A percentile compares a stretch with the other conserved stretches of the same genome.
Conservation (phyloP, 2,797 vertebrate genomes). For the Eleutherodactylus coqui region DNA sequence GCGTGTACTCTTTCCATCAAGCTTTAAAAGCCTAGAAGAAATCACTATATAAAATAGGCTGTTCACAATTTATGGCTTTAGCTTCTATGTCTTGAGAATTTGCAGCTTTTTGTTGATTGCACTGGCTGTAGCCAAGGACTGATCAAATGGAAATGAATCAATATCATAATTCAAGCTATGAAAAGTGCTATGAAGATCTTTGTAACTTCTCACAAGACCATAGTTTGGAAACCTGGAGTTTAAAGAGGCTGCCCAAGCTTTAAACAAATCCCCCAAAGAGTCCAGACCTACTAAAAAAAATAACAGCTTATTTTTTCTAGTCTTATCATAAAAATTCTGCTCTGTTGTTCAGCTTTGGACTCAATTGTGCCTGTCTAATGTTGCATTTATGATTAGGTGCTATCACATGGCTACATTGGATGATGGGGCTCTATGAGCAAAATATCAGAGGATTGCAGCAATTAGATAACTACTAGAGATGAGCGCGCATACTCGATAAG, state of each 20-base stretch:
- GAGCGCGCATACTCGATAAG: too few species aligned
- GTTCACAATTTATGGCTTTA: slow-evolving; percentile 74
- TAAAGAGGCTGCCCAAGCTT: neutral
- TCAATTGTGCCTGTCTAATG: too few species aligned
- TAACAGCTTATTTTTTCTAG: too few species aligned
- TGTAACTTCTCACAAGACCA: slow-evolving; percentile 61
- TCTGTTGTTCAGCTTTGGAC: too few species aligned
- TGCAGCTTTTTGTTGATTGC: neutral
- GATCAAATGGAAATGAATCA: slow-evolving; percentile 59
- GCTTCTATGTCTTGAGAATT: slow-evolving; percentile 58
- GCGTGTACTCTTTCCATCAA: slow-evolving; percentile 7
- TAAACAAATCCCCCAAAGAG: neutral
- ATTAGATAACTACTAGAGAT: too few species aligned
- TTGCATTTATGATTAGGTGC: too few species aligned
- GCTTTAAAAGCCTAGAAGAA: slow-evolving; percentile 63
- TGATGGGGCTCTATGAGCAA: too few species aligned
- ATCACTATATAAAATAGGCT: slow-evolving; percentile 67
- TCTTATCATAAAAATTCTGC: too few species aligned
- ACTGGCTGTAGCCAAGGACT: slow-evolving; percentile 47
- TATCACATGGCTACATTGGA: too few species aligned
- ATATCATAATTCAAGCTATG: slow-evolving; percentile 53
- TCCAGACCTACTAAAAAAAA: neutral
- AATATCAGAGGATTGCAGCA: too few species aligned
- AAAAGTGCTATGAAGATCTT: slow-evolving; percentile 51
- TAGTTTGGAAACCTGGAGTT: slow-evolving; percentile 10